Percentiles rank a stretch among this genome's conserved stretches.
Evolutionary conservation across 2,113 vertebrate species (phyloP).

Genomic region (Triplophysa siluroides): DNA sequence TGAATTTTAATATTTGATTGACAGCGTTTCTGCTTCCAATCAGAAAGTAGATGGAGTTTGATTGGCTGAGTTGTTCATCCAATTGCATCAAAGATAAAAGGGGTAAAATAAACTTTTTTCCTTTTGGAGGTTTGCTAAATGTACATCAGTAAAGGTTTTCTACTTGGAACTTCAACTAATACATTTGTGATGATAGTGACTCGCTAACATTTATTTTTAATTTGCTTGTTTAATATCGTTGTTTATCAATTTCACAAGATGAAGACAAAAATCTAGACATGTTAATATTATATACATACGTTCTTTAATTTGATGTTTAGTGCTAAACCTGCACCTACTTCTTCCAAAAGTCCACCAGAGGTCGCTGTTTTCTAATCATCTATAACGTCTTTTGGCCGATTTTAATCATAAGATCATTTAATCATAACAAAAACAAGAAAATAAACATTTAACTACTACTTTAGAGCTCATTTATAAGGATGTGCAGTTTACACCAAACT

Average conservation of each 20-base stretch:
- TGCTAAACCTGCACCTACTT: not conserved
- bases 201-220: not conserved
- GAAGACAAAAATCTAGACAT: not conserved
- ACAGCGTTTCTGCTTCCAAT: constrained; percentile 65
- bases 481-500: not conserved
- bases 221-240: not conserved
- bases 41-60: constrained; percentile 30
- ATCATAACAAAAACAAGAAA: not conserved
- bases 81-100: constrained; percentile 11
- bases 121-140: not conserved
- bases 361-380: not conserved
- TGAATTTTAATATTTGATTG: constrained; percentile 59
- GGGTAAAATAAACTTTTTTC: not conserved
- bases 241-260: not conserved
- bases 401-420: not conserved
- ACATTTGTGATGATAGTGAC: too few relatives aligned
- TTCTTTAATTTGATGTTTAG: too few relatives aligned
- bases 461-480: not conserved
- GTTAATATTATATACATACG: not conserved
- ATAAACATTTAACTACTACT: not conserved
- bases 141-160: not conserved
- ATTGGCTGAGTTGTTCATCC: constrained; percentile 57
- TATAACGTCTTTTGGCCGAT: not conserved
- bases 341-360: constrained; percentile 19
- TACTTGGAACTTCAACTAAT: not conserved